phyloP scores from a whole-genome alignment of 1,140 invertebrate genomes.

The Venustaconcha ellipsiformis region DNA sequence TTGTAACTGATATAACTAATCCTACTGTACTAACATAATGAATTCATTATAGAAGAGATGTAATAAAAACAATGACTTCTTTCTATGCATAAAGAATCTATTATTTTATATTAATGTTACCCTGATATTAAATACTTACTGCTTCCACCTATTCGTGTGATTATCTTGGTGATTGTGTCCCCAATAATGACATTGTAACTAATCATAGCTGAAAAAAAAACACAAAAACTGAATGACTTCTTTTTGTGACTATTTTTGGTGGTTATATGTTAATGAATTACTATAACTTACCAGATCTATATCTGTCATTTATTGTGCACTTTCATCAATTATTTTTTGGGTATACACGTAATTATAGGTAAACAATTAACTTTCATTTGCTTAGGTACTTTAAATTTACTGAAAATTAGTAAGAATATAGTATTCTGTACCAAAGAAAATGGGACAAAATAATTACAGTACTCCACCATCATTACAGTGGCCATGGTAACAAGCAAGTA shows the following conservation, averaged over 20 bases:
- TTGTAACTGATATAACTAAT: too few relatives aligned
- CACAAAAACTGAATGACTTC: constrained; percentile 4
- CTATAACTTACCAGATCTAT: not conserved
- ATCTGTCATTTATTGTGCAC: not conserved
- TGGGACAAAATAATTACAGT: too few relatives aligned
- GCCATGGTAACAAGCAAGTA: too few relatives aligned
- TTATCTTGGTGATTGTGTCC: constrained; percentile 88
- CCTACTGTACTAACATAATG: too few relatives aligned
- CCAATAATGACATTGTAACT: constrained; percentile 92
- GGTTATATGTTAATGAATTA: not conserved
- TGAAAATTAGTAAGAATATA: not conserved
- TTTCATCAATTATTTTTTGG: not conserved
- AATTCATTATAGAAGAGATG: too few relatives aligned
- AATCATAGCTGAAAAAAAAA: constrained; percentile 84
- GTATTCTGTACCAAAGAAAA: too few relatives aligned
- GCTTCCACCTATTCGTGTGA: constrained; percentile 74
- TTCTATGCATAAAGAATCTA: too few relatives aligned
- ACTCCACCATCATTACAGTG: too few relatives aligned
- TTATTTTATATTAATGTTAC: too few relatives aligned
- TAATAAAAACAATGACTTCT: too few relatives aligned
- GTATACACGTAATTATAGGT: not conserved
- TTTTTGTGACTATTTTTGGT: not conserved
- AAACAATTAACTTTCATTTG: not conserved
- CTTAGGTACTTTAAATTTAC: not conserved
- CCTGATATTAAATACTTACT: constrained; percentile 30